Base-by-base conservation (phyloP, 2,888 invertebrate species). In the Kryphioiulus occultus region DNA sequence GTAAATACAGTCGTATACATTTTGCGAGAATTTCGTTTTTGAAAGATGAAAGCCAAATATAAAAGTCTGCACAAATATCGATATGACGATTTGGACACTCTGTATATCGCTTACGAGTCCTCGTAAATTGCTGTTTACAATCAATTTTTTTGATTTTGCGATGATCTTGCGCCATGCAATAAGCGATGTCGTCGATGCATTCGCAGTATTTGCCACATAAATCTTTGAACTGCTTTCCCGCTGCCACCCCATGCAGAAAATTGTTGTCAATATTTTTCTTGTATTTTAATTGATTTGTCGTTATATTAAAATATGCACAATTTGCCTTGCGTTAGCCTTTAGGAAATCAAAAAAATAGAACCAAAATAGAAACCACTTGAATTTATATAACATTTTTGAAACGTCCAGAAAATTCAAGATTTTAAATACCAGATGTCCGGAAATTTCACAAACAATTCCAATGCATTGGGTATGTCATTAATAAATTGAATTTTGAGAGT, bases 1-100 rank as follows among this genome's bases (percentile, higher is more conserved):
- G 59, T 59, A 59, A 59, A 59, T 59, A 59, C 59, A 59, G 59
- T n/a, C n/a, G 59, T n/a, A 59, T 59, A 59, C 59, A n/a, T 59
- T 59, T 59, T 59, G 19, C n/a, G 47, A 59, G 3, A n/a, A n/a
- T 59, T 59, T 59, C 19, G n/a, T 19, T n/a, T 17, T 1, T n/a
- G n/a, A 59, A 59, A n/a, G 59, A 59, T 59, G 59, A 59, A n/a
- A 59, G 19, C 59, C 59, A n/a, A 59, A 19, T 59, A 59, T 19
- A n/a, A 59, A 59, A 59, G 2, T 59, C 59, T 5, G n/a, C n/a
- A 3, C 1, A 3, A 59, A 59, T 59, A n/a, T 59, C 59, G 19
- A 3, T 19, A 3, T 7, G 19, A 19, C 59, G 19, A 7, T 59
- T 59, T 2, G n/a, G 59, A 59, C 59, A 59, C 59, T 10, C 42